phyloP scores from a whole-genome alignment of 2,797 vertebrate genomes.

The Smutsia temminckii region DNA sequence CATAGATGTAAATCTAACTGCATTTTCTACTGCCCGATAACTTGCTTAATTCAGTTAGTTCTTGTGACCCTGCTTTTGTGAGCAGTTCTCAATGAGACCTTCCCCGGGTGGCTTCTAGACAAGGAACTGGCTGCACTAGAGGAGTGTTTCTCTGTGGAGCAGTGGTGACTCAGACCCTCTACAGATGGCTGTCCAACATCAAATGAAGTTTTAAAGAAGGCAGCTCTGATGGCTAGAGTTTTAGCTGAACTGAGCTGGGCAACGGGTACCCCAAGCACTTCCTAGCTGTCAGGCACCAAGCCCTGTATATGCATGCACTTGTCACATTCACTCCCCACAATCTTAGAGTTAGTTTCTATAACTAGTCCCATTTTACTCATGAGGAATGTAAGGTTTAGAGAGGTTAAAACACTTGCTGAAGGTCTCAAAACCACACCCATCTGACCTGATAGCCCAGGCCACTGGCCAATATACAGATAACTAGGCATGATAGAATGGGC shows the following conservation, averaged over 20 bases:
- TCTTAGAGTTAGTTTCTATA: not conserved
- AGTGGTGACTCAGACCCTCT: not conserved
- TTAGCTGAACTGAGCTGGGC: not conserved
- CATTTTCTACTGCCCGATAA: conserved; percentile 78
- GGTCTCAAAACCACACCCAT: not conserved
- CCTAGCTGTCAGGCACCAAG: not conserved
- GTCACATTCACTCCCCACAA: not conserved
- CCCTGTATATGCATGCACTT: too few species aligned
- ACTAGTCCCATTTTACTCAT: not conserved
- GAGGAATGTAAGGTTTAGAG: not conserved
- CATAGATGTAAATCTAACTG: conserved; percentile 78
- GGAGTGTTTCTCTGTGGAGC: not conserved
- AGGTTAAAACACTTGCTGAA: not conserved
- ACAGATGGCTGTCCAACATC: conserved; percentile 30
- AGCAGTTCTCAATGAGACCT: conserved; percentile 55
- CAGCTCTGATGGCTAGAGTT: not conserved
- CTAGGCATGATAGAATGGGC: not conserved
- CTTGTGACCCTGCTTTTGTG: conserved; percentile 70
- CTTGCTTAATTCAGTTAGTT: conserved; percentile 80
- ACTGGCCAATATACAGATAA: not conserved
- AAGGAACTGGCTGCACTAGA: conserved; percentile 34
- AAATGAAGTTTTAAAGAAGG: not conserved
- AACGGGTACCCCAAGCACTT: not conserved
- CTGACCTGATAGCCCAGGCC: not conserved
- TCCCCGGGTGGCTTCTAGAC: conserved; percentile 35